Evolutionary conservation across 2,113 vertebrate species (phyloP).

Genomic region (Ivindomyrus marchei): DNA sequence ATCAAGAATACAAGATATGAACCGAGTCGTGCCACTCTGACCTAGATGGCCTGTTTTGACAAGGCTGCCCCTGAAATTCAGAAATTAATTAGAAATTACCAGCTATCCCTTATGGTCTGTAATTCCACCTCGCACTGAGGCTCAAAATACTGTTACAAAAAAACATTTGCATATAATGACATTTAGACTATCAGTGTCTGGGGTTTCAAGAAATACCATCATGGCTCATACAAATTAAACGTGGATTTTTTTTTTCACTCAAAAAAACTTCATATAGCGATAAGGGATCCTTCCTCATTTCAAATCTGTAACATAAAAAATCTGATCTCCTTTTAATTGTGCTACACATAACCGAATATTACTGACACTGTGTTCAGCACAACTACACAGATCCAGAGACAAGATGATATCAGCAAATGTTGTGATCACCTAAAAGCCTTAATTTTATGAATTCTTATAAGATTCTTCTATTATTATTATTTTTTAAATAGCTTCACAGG

Average conservation of each 20-base stretch:
- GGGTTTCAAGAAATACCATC: background rate
- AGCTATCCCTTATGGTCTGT: background rate
- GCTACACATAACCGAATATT: background rate
- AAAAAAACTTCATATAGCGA: background rate
- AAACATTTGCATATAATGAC: background rate
- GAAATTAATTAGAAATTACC: conserved; percentile 13
- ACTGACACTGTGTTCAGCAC: background rate
- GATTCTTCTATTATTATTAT: background rate
- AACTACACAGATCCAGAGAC: background rate
- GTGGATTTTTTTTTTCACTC: background rate
- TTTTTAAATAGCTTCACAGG: background rate
- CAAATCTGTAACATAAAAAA: background rate
- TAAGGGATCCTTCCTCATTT: background rate
- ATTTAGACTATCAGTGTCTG: background rate
- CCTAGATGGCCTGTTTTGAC: conserved; percentile 15
- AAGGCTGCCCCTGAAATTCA: conserved; percentile 14
- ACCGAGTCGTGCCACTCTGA: background rate
- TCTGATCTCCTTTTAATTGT: background rate
- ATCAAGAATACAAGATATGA: background rate
- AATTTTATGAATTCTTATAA: background rate
- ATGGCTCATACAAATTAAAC: background rate
- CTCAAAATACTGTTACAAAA: background rate
- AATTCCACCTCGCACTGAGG: background rate
- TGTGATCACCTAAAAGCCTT: background rate
- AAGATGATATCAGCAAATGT: background rate